phyloP scores from a whole-genome alignment of 2,888 invertebrate genomes.

The Eupithecia exiguata region DNA sequence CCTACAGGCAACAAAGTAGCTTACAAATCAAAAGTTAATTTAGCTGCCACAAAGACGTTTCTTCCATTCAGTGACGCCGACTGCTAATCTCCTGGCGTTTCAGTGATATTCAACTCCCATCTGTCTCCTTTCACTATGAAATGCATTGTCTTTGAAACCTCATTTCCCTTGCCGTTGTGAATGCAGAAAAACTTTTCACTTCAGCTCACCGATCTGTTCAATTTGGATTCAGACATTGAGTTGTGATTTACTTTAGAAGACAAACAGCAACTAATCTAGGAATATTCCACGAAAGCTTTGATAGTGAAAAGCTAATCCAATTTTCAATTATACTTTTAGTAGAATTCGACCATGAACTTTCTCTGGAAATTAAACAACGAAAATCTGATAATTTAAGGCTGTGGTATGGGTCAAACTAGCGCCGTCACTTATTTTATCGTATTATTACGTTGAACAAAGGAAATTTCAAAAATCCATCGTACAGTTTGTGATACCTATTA shows the following conservation, averaged over 20 bases:
- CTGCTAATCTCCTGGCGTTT: conserved; percentile 39
- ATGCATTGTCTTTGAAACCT: conserved; percentile 34
- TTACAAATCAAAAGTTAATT: conserved; percentile 37
- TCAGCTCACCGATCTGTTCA: conserved; percentile 6
- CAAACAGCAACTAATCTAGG: not conserved
- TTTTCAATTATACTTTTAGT: not conserved
- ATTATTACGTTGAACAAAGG: no score
- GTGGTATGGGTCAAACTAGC: no score
- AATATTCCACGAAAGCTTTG: not conserved
- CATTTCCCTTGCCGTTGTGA: conserved; percentile 27
- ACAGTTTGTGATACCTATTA: no score
- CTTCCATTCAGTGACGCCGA: conserved; percentile 35
- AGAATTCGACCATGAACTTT: not conserved
- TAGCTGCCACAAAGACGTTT: conserved; percentile 37
- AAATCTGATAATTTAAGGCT: no score
- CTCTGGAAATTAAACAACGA: not conserved
- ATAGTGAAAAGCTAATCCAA: not conserved
- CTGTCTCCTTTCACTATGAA: conserved; percentile 32
- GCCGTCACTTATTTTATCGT: no score
- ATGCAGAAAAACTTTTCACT: conserved; percentile 20
- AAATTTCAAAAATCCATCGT: no score
- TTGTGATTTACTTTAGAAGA: conserved; percentile 3
- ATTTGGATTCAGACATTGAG: conserved; percentile 2
- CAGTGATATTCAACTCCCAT: conserved; percentile 37
- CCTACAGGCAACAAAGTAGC: conserved; percentile 13